phyloP scores from a whole-genome alignment of 1,140 invertebrate genomes.

The Epicauta chinensis region DNA sequence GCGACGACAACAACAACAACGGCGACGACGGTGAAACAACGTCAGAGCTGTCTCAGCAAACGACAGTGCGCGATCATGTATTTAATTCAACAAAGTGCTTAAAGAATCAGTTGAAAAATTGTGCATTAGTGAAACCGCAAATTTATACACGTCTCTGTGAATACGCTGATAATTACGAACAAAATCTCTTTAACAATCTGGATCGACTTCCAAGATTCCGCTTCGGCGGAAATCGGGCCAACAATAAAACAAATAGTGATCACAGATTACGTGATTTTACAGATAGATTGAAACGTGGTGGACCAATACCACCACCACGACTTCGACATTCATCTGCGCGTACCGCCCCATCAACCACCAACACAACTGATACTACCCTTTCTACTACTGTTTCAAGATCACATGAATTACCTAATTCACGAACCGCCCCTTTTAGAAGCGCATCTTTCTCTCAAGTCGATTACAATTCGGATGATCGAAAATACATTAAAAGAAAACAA shows the following conservation, averaged over 20 bases:
- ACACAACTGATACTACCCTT: too few relatives aligned
- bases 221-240: slow-evolving; percentile 59
- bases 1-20: too few relatives aligned
- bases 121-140: slow-evolving; percentile 29
- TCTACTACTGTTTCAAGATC: neutral
- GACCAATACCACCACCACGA: slow-evolving; percentile 43
- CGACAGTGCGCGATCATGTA: slow-evolving; percentile 33
- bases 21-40: slow-evolving; percentile 27
- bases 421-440: slow-evolving; percentile 60
- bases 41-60: slow-evolving; percentile 39
- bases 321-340: slow-evolving; percentile 32
- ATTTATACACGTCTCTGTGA: slow-evolving; percentile 29
- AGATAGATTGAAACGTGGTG: slow-evolving; percentile 56
- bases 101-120: slow-evolving; percentile 31
- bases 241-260: slow-evolving; percentile 51
- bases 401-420: neutral
- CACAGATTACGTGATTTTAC: slow-evolving; percentile 69
- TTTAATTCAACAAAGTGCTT: slow-evolving; percentile 28
- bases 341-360: too few relatives aligned
- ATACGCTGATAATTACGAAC: slow-evolving; percentile 19
- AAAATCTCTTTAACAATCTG: slow-evolving; percentile 48
- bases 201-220: slow-evolving; percentile 70
- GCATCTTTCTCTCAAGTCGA: slow-evolving; percentile 81
- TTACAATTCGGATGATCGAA: slow-evolving; percentile 47
- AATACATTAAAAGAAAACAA: slow-evolving; percentile 36